Base-by-base conservation (phyloP, 2,113 vertebrate species). In the Semnornis frantzii region DNA sequence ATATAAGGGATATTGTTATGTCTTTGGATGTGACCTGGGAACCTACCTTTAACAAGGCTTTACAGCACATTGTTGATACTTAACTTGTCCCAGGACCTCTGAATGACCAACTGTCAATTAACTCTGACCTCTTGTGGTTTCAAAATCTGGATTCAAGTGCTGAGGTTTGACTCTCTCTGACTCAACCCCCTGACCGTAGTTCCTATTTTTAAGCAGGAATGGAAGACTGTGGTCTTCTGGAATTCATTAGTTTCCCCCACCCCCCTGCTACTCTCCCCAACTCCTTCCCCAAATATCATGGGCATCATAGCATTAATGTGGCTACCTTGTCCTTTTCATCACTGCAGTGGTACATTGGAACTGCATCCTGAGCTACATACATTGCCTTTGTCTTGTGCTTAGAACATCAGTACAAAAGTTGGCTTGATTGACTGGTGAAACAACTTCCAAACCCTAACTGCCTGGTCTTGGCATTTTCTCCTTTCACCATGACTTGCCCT, bases 51-150 rank as follows among this genome's bases (percentile, higher is more conserved):
- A 72, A 5, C 15, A 58, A 52, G 82, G 27, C 31, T 91, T 88
- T 42, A 44, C 15, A 90, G 79, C 37, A 34, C 1, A 0, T 8
- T 75, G 44, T 80, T 10, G 5, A 37, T 94, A 83, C 63, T 69
- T 62, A 58, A 75, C 39, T 91, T 92, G 89, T 95, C 91, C 85
- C 94, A 94, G 93, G 92, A 95, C 92, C 94, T 94, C 91, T 84
- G 77, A 92, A 82, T 92, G 86, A 89, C 86, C 81, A 95, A 42
- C 86, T 4, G 0, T 77, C 75, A 92, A 85, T 96, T 95, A 92
- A 65, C 58, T 92, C 37, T 94, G 89, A 91, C 79, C 79, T 83
- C 46, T 46, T 77, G 85, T 74, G 91, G 92, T 94, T 95, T 94
- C 62, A 90, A 59, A 90, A 83, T 86, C 66, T 89, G 39, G 27